Conservation (phyloP, 2,113 vertebrate species). For the Nycticryphes semicollaris region DNA sequence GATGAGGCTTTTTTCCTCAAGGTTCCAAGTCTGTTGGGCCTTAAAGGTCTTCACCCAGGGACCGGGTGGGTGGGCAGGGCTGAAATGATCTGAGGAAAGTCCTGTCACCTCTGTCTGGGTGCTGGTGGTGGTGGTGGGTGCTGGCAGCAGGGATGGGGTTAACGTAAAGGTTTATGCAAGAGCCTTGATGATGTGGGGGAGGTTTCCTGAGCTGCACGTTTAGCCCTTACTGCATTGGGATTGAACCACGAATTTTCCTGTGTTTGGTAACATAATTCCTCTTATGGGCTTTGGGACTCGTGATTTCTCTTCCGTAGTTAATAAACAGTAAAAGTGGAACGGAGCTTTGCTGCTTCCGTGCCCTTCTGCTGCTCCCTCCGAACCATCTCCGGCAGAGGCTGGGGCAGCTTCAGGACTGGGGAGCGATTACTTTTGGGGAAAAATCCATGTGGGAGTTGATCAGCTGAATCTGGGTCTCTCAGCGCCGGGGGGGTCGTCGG, state of each 20-base stretch:
- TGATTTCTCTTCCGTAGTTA: not conserved
- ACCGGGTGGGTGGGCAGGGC: not conserved
- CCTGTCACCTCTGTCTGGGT: not conserved
- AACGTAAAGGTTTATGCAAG: not conserved
- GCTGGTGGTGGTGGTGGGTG: not conserved
- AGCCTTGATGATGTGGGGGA: not conserved
- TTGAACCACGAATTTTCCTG: not conserved
- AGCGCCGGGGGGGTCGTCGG: not conserved
- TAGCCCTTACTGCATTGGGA: not conserved
- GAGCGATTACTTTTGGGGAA: not conserved
- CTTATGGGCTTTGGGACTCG: not conserved
- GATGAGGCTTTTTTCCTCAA: not conserved
- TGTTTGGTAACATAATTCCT: not conserved
- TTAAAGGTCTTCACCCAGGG: not conserved
- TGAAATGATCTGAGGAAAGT: not conserved
- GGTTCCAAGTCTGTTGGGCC: not conserved
- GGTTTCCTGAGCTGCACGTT: slow-evolving; percentile 9
- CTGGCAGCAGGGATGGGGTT: not conserved
- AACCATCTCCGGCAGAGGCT: accelerated
- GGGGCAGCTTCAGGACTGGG: not conserved
- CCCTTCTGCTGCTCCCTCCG: not conserved
- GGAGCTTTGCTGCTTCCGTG: not conserved
- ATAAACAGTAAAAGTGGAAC: not conserved
- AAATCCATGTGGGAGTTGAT: accelerated
- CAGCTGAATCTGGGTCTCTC: not conserved